phyloP scores from a whole-genome alignment of 2,797 vertebrate species.

The Tachyglossus aculeatus region DNA sequence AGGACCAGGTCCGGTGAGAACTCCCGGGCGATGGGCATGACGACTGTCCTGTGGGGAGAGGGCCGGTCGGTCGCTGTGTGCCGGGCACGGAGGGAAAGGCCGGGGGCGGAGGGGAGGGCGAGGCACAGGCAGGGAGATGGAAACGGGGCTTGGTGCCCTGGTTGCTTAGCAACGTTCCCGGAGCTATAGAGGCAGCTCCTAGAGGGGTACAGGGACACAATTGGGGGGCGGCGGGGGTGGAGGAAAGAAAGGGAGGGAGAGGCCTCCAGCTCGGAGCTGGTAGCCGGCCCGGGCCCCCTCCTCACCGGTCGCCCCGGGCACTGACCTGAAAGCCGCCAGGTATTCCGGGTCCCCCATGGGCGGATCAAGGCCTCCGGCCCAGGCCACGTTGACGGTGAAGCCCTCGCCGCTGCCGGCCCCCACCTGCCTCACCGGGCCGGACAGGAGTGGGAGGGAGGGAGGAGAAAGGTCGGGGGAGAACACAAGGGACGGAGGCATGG shows the following conservation, averaged over 20 bases:
- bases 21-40: conserved; percentile 92
- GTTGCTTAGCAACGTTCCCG: no score
- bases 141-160: no score
- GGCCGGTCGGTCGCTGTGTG: neutral
- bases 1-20: conserved; percentile 92
- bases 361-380: conserved; percentile 93
- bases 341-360: conserved; percentile 97
- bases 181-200: no score
- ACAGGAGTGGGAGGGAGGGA: rapidly evolving
- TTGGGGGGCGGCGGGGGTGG: no score
- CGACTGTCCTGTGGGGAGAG: conserved; percentile 80
- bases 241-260: no score
- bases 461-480: neutral
- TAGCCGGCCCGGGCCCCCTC: no score
- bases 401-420: neutral
- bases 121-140: no score
- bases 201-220: no score
- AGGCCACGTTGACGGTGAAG: conserved; percentile 94
- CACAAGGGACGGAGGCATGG: neutral
- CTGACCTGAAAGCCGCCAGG: conserved; percentile 91
- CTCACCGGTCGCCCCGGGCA: neutral
- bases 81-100: no score
- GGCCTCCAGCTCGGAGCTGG: no score
- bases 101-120: no score
- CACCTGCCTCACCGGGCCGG: rapidly evolving